phyloP scores from a whole-genome alignment of 2,113 vertebrate genomes.

The Ivindomyrus marchei region DNA sequence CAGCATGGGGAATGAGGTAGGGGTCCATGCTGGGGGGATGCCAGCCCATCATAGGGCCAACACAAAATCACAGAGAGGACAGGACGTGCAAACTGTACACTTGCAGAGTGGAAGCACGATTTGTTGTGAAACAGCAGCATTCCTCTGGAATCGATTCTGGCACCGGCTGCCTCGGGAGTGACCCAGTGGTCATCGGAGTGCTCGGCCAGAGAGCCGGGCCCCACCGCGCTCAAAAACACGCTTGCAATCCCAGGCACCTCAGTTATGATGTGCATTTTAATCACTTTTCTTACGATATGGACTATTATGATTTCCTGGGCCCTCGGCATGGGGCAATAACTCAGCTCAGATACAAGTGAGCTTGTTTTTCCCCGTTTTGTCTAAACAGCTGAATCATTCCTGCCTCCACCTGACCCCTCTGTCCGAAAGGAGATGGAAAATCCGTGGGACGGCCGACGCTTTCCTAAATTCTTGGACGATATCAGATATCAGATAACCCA shows the following conservation, averaged over 20 bases:
- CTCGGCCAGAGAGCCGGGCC: background rate
- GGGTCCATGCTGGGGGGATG: background rate
- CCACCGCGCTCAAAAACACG: background rate
- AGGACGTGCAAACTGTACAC: background rate
- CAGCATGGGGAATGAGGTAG: background rate
- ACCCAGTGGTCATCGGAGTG: background rate
- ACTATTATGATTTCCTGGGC: background rate
- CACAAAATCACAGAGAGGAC: background rate
- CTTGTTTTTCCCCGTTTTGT: background rate
- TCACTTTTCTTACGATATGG: background rate
- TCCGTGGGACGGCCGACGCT: background rate
- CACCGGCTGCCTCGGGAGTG: background rate
- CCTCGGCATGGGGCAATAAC: background rate
- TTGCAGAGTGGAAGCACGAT: background rate
- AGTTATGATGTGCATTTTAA: conserved; percentile 12
- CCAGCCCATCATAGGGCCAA: background rate
- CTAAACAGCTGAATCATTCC: background rate
- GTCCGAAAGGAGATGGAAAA: background rate
- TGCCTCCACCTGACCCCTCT: background rate
- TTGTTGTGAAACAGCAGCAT: conserved; percentile 19
- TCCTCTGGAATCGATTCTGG: conserved; percentile 14
- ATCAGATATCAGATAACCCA: background rate
- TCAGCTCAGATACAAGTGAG: background rate
- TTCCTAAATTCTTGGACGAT: background rate
- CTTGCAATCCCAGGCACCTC: conserved; percentile 4